Percentiles rank a stretch among this genome's conserved stretches.
These are phyloP conservation scores for Actias luna DNA, from an alignment of 2,888 invertebrate genomes.

Conservation along the genomic window DNA sequence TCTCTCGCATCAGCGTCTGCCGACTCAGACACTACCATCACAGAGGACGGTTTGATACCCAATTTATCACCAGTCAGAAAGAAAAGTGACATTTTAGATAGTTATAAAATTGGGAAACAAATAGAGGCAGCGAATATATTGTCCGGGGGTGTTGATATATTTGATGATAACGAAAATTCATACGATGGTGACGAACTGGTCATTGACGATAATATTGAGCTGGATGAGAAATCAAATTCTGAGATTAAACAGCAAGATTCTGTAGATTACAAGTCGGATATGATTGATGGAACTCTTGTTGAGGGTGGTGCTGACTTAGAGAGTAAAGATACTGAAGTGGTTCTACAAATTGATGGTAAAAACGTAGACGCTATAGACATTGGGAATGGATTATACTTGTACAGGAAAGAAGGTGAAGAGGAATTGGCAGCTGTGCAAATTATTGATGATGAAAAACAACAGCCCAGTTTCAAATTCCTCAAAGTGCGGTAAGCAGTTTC, in stretches of 20 bases:
- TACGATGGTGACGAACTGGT: constrained; percentile 75
- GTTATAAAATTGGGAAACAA: constrained; percentile 69
- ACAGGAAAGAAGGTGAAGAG: constrained; percentile 66
- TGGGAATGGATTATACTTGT: constrained; percentile 74
- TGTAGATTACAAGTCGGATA: constrained; percentile 39
- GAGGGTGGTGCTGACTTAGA: constrained; percentile 47
- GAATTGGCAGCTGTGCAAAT: constrained; percentile 76
- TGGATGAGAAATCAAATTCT: constrained; percentile 53
- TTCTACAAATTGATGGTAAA: constrained; percentile 73
- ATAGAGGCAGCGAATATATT: constrained; percentile 76
- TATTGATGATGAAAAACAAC: constrained; percentile 60
- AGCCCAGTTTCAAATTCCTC: constrained; percentile 70
- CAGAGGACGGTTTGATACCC: constrained; percentile 55
- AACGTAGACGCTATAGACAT: constrained; percentile 77
- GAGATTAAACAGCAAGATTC: constrained; percentile 44
- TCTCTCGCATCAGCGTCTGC: constrained; percentile 44
- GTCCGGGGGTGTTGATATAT: constrained; percentile 75
- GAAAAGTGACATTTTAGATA: constrained; percentile 58
- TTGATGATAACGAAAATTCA: constrained; percentile 78
- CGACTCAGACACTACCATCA: constrained; percentile 44
- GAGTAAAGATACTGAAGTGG: constrained; percentile 69
- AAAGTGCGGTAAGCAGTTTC: constrained; percentile 71
- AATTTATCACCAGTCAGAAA: constrained; percentile 66
- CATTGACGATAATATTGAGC: constrained; percentile 71
- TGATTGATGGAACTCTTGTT: constrained; percentile 39